Percentiles rank a stretch among this genome's conserved stretches.
Evolutionary conservation across 2,888 invertebrate species (phyloP).

Genomic region (Napeogenes inachia): DNA sequence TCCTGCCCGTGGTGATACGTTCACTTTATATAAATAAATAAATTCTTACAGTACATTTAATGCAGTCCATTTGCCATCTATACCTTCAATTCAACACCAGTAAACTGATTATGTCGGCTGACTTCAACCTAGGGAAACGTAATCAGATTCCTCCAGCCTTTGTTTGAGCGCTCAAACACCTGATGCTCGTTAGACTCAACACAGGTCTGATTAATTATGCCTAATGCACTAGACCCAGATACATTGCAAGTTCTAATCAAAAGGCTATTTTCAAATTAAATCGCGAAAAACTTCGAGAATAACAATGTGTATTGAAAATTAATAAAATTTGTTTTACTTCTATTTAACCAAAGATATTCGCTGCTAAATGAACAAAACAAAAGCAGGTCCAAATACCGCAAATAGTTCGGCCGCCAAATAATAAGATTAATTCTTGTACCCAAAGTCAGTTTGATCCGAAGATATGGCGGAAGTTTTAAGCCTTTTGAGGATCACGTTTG

Average conservation of each 20-base stretch:
- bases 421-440: slow-evolving; percentile 27
- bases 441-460: slow-evolving; percentile 27
- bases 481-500: slow-evolving; percentile 24
- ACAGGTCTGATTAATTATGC: not conserved
- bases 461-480: slow-evolving; percentile 29
- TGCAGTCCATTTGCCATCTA: too few relatives aligned
- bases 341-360: not conserved
- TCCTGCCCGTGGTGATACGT: too few relatives aligned
- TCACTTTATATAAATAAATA: too few relatives aligned
- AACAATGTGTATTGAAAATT: too few relatives aligned
- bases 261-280: not conserved
- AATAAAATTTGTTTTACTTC: not conserved
- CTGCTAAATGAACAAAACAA: not conserved
- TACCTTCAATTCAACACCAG: not conserved
- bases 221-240: not conserved
- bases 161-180: not conserved
- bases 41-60: too few relatives aligned
- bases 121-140: not conserved
- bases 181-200: slow-evolving; percentile 3
- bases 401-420: slow-evolving; percentile 22
- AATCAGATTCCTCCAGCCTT: slow-evolving; percentile 2
- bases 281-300: not conserved
- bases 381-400: slow-evolving; percentile 19
- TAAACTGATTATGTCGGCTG: not conserved
- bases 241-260: not conserved